A percentile compares a stretch with the other conserved stretches of the same genome.
phyloP scores from a whole-genome alignment of 1,140 invertebrate genomes.

The Lethocerus indicus region DNA sequence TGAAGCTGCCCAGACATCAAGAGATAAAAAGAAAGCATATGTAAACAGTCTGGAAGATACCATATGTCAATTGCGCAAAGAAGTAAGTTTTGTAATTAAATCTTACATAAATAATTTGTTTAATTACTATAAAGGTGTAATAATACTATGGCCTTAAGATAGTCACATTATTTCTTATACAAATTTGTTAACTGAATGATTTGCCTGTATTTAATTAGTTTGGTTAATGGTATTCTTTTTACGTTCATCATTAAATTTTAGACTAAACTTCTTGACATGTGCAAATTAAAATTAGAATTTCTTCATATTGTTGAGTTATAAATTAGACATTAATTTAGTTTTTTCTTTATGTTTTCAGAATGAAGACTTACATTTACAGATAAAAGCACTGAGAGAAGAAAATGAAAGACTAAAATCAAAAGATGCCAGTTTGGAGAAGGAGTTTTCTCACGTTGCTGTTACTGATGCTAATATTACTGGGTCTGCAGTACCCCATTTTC shows the following conservation, averaged over 20 bases:
- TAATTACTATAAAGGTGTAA: neutral
- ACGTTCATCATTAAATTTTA: neutral
- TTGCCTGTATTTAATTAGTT: neutral
- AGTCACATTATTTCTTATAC: neutral
- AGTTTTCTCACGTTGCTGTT: constrained; percentile 8
- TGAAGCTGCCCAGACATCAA: constrained; percentile 92
- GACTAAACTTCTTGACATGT: neutral
- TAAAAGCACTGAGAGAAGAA: constrained; percentile 11
- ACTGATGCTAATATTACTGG: constrained; percentile 26
- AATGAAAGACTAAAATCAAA: constrained; percentile 19
- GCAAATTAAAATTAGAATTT: neutral
- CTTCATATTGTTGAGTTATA: neutral
- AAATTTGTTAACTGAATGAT: neutral
- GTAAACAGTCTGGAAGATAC: constrained; percentile 72
- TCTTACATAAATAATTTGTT: neutral
- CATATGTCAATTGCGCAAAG: constrained; percentile 39
- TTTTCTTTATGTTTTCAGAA: constrained; percentile 13
- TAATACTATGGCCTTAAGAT: neutral
- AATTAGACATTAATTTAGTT: neutral
- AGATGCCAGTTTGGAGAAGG: constrained; percentile 41
- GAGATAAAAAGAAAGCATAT: constrained; percentile 89
- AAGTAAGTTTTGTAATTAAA: constrained; percentile 16
- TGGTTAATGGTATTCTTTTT: neutral
- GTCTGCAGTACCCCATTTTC: constrained; percentile 56
- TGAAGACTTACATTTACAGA: constrained; percentile 11